Conservation (phyloP, 2,113 vertebrate genomes). For the Sus scrofa region T2T-Sscrofa CM000827.6:97836001-97836500, state of each 20-base stretch:
- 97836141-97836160: slow-evolving; percentile 77
- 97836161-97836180: slow-evolving; percentile 73
- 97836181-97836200: slow-evolving; percentile 76
- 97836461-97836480: slow-evolving; percentile 3
- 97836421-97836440: slow-evolving; percentile 33
- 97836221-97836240: slow-evolving; percentile 79
- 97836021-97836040: slow-evolving; percentile 27
- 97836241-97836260: slow-evolving; percentile 72
- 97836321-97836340: slow-evolving; percentile 79
- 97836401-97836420: slow-evolving; percentile 67
- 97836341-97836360: slow-evolving; percentile 78
- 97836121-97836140: slow-evolving; percentile 82
- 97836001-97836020: not conserved
- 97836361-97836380: slow-evolving; percentile 72
- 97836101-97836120: slow-evolving; percentile 79
- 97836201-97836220: slow-evolving; percentile 84
- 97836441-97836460: not conserved
- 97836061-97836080: slow-evolving; percentile 72
- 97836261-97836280: slow-evolving; percentile 64
- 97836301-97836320: slow-evolving; percentile 82
- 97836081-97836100: slow-evolving; percentile 75
- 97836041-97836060: slow-evolving; percentile 68
- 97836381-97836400: slow-evolving; percentile 59
- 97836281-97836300: slow-evolving; percentile 83
- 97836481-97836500: slow-evolving; percentile 15